phyloP scores from a whole-genome alignment of 1,140 invertebrate genomes.

The Homarus americanus region DNA sequence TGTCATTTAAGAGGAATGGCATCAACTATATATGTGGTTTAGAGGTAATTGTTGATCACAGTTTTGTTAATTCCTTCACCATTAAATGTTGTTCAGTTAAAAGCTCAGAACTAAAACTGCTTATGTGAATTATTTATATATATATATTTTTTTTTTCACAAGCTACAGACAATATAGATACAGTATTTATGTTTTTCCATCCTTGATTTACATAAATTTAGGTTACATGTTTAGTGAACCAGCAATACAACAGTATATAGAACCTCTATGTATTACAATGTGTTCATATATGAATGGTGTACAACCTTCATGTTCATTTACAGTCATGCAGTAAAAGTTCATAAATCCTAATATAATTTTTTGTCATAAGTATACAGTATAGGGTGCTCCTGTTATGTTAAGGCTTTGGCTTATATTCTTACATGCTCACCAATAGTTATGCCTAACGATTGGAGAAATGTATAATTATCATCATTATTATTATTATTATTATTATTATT shows the following conservation, averaged over 20 bases:
- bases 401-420: constrained; percentile 58
- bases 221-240: background rate
- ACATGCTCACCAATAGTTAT: constrained; percentile 49
- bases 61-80: background rate
- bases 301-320: background rate
- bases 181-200: background rate
- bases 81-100: background rate
- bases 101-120: background rate
- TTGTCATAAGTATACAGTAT: constrained; percentile 38
- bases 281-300: background rate
- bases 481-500: too few relatives aligned
- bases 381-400: constrained; percentile 62
- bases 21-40: background rate
- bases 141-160: background rate
- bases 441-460: constrained; percentile 65
- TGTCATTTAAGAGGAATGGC: background rate
- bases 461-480: too few relatives aligned
- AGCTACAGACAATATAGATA: background rate
- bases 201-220: background rate
- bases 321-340: background rate
- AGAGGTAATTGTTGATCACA: background rate
- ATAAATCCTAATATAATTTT: constrained; percentile 7
- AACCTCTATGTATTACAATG: background rate
- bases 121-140: constrained; percentile 8
- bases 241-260: background rate